These are phyloP conservation scores for Heteromurus nitidus DNA, from an alignment of 2,888 invertebrate species.

Conservation along the genomic window DNA sequence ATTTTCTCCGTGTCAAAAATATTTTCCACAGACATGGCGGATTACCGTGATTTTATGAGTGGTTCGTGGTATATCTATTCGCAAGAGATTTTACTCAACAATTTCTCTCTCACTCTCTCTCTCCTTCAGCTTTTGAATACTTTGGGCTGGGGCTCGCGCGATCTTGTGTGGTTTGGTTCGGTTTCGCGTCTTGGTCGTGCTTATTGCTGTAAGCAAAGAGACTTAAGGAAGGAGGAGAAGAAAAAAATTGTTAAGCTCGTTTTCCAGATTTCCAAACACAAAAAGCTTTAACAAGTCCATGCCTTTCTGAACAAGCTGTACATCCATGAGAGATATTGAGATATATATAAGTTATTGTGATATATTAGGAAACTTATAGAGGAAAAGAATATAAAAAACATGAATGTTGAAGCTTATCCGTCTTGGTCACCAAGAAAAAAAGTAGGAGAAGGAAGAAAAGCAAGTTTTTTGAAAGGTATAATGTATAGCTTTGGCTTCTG, in stretches of 20 bases:
- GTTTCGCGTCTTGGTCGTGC: too few species aligned
- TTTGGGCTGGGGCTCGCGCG: background rate
- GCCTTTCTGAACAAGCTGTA: too few species aligned
- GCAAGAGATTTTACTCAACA: conserved; percentile 59
- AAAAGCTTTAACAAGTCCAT: conserved; percentile 30
- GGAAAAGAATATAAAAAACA: background rate
- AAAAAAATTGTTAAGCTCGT: conserved; percentile 39
- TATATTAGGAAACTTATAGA: background rate
- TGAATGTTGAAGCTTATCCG: conserved; percentile 22
- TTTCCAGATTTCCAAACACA: conserved; percentile 42
- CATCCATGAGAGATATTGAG: background rate
- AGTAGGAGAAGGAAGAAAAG: background rate
- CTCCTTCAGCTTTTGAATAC: conserved; percentile 17
- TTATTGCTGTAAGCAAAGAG: conserved; percentile 54
- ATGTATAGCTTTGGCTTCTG: background rate
- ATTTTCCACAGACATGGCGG: conserved; percentile 60
- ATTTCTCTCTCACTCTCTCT: background rate
- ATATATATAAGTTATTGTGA: background rate
- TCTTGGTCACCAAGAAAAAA: conserved; percentile 11
- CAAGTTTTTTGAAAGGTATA: background rate
- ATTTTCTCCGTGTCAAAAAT: conserved; percentile 59
- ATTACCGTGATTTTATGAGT: conserved; percentile 63
- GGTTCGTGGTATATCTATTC: conserved; percentile 60
- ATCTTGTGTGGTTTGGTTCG: too few species aligned
- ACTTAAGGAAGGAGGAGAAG: conserved; percentile 22